Percentiles rank a stretch among this genome's conserved stretches.
phyloP scores from a whole-genome alignment of 2,888 invertebrate species.

The Pyrgus malvae region DNA sequence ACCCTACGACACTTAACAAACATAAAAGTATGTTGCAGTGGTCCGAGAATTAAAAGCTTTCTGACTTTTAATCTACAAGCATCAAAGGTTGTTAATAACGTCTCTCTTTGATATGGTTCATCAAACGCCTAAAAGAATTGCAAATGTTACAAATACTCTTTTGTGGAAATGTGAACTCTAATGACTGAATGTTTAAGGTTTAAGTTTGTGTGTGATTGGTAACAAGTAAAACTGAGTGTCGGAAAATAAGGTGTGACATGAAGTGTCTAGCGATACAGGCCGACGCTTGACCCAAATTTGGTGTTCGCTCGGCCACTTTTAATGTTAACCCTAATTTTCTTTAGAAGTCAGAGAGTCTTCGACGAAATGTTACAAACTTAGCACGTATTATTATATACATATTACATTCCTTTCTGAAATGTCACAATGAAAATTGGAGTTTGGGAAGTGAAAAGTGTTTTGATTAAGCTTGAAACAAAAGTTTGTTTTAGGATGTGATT shows the following conservation, averaged over 20 bases:
- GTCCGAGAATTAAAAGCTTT: slow-evolving; percentile 62
- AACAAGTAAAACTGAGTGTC: slow-evolving; percentile 56
- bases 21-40: slow-evolving; percentile 58
- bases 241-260: slow-evolving; percentile 68
- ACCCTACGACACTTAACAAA: slow-evolving; percentile 58
- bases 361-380: slow-evolving; percentile 1
- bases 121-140: slow-evolving; percentile 55
- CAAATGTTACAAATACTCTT: slow-evolving; percentile 28
- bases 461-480: background rate
- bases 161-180: slow-evolving; percentile 5
- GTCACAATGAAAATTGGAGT: slow-evolving; percentile 1
- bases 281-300: slow-evolving; percentile 65
- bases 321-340: slow-evolving; percentile 48
- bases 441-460: slow-evolving; percentile 8
- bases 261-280: slow-evolving; percentile 54
- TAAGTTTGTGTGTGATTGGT: slow-evolving; percentile 40
- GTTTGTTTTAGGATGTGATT: background rate
- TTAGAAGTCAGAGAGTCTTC: slow-evolving; percentile 31
- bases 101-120: slow-evolving; percentile 56
- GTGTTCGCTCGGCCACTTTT: slow-evolving; percentile 49
- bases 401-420: background rate
- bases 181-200: slow-evolving; percentile 32
- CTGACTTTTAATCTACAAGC: slow-evolving; percentile 57
- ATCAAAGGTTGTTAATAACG: slow-evolving; percentile 60
- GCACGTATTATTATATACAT: too few relatives aligned